Conservation (phyloP, 92 coral and sea anemone species). For the Parazoanthus darwini region DNA sequence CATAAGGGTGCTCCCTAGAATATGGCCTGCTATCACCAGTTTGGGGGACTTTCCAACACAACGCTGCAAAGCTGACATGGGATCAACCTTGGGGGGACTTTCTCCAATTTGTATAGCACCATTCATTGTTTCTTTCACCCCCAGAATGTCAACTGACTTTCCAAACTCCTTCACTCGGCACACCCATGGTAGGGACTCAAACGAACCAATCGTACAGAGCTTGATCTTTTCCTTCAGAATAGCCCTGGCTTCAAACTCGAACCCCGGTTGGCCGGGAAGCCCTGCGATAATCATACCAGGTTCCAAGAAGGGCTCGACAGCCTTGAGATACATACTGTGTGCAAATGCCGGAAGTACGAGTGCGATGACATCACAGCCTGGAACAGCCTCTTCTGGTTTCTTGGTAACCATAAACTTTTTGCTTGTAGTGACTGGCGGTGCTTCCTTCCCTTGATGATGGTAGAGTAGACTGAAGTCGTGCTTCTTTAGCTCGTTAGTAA, state of each 20-base stretch:
- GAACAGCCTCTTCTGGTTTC: constrained; percentile 65
- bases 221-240: constrained; percentile 58
- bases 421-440: constrained; percentile 29
- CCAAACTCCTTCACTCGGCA: constrained; percentile 66
- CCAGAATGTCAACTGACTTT: constrained; percentile 57
- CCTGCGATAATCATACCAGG: constrained; percentile 70
- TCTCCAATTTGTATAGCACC: constrained; percentile 61
- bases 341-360: constrained; percentile 74
- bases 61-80: constrained; percentile 44
- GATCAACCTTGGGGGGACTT: constrained; percentile 54
- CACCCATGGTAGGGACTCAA: constrained; percentile 79
- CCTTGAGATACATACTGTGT: constrained; percentile 59
- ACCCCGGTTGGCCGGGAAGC: constrained; percentile 68
- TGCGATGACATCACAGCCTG: constrained; percentile 70
- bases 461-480: constrained; percentile 17
- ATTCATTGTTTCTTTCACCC: constrained; percentile 50
- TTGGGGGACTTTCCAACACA: constrained; percentile 50
- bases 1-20: constrained; percentile 57
- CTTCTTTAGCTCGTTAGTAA: constrained; percentile 35
- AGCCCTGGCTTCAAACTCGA: constrained; percentile 63
- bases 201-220: constrained; percentile 50
- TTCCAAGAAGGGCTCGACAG: constrained; percentile 59
- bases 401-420: constrained; percentile 61
- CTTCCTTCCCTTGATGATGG: constrained; percentile 31
- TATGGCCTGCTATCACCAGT: constrained; percentile 50